These are phyloP conservation scores for Danio kyathit DNA, from an alignment of 2,797 vertebrate species.

Conservation along the genomic window DNA sequence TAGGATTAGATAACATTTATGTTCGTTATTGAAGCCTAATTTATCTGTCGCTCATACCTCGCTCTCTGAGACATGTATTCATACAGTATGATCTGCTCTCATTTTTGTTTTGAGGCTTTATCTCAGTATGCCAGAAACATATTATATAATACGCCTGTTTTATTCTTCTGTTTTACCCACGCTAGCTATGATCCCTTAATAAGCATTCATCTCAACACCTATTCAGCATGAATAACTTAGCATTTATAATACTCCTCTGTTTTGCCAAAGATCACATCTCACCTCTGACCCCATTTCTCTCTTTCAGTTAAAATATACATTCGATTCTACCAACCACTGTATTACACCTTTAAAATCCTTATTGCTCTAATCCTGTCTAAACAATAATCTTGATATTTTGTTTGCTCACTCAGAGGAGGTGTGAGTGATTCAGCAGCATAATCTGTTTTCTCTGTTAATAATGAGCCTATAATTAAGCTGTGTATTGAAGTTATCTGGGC, in stretches of 20 bases:
- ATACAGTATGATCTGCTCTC: not conserved
- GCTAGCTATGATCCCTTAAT: not conserved
- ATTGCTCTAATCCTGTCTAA: not conserved
- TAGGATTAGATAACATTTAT: slow-evolving; percentile 2
- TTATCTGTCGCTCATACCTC: not conserved
- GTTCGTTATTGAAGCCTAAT: not conserved
- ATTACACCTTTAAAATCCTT: not conserved
- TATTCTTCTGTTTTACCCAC: not conserved
- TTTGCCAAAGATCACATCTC: not conserved
- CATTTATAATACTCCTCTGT: not conserved
- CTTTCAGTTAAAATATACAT: not conserved
- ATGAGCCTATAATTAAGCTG: slow-evolving; percentile 6
- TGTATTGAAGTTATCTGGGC: not conserved
- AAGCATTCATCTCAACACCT: not conserved
- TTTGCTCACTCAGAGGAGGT: not conserved
- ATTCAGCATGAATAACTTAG: not conserved
- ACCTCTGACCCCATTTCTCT: not conserved
- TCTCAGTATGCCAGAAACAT: not conserved
- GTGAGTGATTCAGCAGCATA: not conserved
- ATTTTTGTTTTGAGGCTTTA: not conserved
- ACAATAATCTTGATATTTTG: not conserved
- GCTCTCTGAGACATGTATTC: slow-evolving; percentile 3
- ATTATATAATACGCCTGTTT: not conserved
- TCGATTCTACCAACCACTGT: not conserved
- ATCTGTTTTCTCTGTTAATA: not conserved